Conservation (phyloP, 92 coral and sea anemone species). For the Parazoanthus swiftii region DNA sequence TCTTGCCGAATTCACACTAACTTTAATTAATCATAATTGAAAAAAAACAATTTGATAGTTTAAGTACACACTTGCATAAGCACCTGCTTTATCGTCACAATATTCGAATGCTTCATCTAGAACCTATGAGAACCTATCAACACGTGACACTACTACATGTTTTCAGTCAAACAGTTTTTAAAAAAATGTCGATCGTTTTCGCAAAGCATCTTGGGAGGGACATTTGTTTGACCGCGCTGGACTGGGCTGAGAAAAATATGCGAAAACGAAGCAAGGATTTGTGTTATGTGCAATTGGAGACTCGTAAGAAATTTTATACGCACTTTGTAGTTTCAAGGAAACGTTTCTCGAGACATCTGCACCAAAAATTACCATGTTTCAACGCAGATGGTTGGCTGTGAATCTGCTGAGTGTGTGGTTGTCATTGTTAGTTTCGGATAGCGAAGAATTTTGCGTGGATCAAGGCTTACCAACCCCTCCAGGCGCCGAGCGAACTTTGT, state of each 20-base stretch:
- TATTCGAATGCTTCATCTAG: too few species aligned
- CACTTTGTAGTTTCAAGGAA: neutral
- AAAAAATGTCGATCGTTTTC: neutral
- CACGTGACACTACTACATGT: too few species aligned
- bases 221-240: neutral
- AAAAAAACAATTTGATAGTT: too few species aligned
- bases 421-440: neutral
- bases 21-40: too few species aligned
- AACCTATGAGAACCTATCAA: too few species aligned
- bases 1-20: too few species aligned
- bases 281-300: too few species aligned
- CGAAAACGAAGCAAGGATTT: neutral
- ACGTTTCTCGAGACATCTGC: neutral
- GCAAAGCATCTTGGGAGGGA: conserved; percentile 18
- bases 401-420: neutral
- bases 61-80: too few species aligned
- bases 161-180: too few species aligned
- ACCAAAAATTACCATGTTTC: neutral
- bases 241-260: neutral
- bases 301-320: neutral
- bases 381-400: too few species aligned
- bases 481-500: neutral
- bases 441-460: neutral
- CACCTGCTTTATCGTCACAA: too few species aligned
- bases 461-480: neutral